A percentile compares a stretch with the other conserved stretches of the same genome.
Evolutionary conservation across 2,888 invertebrate species (phyloP).

Genomic region (Drosophila flavopinicola): DNA sequence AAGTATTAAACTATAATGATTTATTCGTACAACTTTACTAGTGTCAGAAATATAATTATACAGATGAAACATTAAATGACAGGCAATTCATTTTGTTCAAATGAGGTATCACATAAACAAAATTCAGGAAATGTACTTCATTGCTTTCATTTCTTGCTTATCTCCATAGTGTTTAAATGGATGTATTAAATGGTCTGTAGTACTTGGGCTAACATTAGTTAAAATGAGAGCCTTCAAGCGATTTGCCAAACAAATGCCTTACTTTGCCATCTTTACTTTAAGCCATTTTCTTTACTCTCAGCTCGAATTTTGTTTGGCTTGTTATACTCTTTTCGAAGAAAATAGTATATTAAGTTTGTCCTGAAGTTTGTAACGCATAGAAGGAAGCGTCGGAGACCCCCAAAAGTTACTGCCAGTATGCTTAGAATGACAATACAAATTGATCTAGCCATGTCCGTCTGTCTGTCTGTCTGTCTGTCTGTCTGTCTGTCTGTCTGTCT

Average conservation of each 20-base stretch:
- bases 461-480: too few species aligned
- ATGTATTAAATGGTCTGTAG: slow-evolving; percentile 4
- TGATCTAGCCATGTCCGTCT: too few species aligned
- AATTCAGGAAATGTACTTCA: too few species aligned
- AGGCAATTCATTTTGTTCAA: not conserved
- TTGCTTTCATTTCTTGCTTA: not conserved
- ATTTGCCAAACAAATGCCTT: slow-evolving; percentile 10
- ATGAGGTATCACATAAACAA: not conserved
- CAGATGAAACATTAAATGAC: not conserved
- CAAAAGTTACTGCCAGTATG: too few species aligned
- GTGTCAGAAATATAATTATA: not conserved
- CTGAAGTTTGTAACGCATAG: too few species aligned
- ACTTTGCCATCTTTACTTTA: slow-evolving; percentile 10
- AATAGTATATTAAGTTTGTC: too few species aligned
- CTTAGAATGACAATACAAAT: too few species aligned
- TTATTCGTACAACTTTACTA: too few species aligned
- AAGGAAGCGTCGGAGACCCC: too few species aligned
- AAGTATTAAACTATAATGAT: too few species aligned
- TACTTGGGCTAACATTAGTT: slow-evolving; percentile 3
- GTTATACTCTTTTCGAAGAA: too few species aligned
- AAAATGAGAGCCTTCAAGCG: slow-evolving; percentile 18
- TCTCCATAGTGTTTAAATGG: not conserved
- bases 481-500: too few species aligned
- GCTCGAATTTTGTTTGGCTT: slow-evolving; percentile 7
- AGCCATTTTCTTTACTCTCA: slow-evolving; percentile 2